Percentiles rank a stretch among this genome's conserved stretches.
These are phyloP conservation scores for Papilio demoleus DNA, from an alignment of 2,888 invertebrate genomes.

Conservation along the genomic window DNA sequence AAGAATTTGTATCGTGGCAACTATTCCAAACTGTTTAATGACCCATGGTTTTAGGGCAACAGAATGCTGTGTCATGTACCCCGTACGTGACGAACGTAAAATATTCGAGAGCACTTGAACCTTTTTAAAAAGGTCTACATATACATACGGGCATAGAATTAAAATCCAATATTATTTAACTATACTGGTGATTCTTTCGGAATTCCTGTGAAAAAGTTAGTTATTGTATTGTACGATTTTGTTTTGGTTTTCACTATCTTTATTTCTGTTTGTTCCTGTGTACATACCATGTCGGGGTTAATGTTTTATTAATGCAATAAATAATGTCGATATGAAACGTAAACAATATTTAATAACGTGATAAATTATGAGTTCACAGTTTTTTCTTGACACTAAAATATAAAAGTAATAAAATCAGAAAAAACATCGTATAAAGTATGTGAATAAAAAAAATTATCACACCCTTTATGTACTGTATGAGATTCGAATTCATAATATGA, in stretches of 20 bases:
- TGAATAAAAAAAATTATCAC: background rate
- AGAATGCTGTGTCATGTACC: conserved; percentile 35
- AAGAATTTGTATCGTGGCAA: conserved; percentile 20
- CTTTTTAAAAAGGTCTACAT: conserved; percentile 24
- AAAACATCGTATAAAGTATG: background rate
- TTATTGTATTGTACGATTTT: background rate
- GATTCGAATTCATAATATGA: conserved; percentile 15
- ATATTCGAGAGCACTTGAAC: conserved; percentile 32
- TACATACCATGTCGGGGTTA: background rate
- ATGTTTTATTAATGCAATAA: conserved; percentile 22
- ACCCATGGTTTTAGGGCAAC: conserved; percentile 29
- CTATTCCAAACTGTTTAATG: conserved; percentile 33
- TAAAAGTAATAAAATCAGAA: background rate
- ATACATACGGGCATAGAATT: background rate
- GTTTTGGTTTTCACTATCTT: background rate
- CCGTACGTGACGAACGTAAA: conserved; percentile 38
- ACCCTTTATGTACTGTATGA: background rate
- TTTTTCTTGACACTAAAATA: conserved; percentile 26
- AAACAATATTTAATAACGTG: conserved; percentile 24
- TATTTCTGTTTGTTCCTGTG: background rate
- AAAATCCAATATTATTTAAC: too few relatives aligned
- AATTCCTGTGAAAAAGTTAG: too few relatives aligned
- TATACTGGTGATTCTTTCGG: too few relatives aligned
- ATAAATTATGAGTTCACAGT: conserved; percentile 20
- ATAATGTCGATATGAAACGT: background rate